Evolutionary conservation across 2,888 invertebrate genomes (phyloP), one percentile per base, ranked within the genome.

Genomic region (Lepas anatifera): DNA sequence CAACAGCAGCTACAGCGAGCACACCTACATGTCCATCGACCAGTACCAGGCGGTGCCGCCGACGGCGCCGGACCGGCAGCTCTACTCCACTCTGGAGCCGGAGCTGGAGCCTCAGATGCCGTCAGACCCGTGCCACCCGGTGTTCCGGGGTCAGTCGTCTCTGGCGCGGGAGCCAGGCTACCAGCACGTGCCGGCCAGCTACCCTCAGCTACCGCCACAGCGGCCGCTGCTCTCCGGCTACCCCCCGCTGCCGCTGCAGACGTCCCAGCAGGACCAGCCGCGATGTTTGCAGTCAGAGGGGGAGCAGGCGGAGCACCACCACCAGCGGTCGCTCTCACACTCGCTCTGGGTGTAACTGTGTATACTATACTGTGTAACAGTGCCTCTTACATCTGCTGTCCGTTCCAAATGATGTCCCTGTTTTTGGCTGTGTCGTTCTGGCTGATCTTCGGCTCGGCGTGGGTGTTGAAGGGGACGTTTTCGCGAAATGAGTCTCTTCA

Each of bases 21-120:
- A 73, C 68, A 72, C 72, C 63, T 73, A 73, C 70, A 73, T 73
- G 72, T 72, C 73, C 52, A 73, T 73, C 64, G 73, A 73, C 67
- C 66, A 66, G 39, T 66, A 66, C 66, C 37, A 41, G 41, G 13
- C 64, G 37, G 39, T 25, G 63, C 32, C 63, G n/a, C 25, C 8
- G 13, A 10, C 35, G 0, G 58, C 32, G 32, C 25, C 58, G 25
- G 58, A 58, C 18, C n/a, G n/a, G n/a, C n/a, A n/a, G n/a, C 58
- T 66, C 25, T 66, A 66, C 66, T 39, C 22, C 39, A 66, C 66
- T 1, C 39, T 66, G 37, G 66, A 66, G 41, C 66, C 66, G 25
- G 66, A 66, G 25, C 25, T 39, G 66, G 32, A 29, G 58, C 58
- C 58, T 18, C 58, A 58, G 58, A 39, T 39, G 66, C 41, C 66